Conservation (phyloP, 2,113 vertebrate genomes). For the Vidua chalybeata region DNA sequence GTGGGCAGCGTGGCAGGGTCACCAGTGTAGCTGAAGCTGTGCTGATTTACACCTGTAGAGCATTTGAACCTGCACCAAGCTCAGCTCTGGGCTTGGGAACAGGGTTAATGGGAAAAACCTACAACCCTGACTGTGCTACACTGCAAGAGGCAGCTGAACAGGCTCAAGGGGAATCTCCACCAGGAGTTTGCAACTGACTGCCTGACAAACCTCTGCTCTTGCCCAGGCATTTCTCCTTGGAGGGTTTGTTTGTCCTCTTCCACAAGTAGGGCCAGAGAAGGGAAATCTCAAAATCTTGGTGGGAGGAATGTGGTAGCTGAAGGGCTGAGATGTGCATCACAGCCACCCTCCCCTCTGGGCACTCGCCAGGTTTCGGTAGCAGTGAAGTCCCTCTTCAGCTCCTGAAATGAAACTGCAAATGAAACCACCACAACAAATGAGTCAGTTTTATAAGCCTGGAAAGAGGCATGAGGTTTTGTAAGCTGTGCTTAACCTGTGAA, state of each 20-base stretch:
- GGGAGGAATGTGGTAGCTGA: neutral
- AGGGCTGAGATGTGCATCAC: neutral
- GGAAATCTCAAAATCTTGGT: neutral
- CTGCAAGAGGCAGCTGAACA: neutral
- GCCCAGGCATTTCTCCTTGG: neutral
- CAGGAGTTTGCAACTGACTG: fast-evolving
- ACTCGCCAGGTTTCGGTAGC: neutral
- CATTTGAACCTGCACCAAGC: fast-evolving
- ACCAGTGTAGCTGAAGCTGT: neutral
- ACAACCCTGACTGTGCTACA: neutral
- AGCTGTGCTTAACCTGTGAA: neutral
- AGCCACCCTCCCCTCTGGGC: neutral
- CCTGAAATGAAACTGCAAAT: neutral
- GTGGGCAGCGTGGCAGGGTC: fast-evolving
- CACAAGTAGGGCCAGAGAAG: neutral
- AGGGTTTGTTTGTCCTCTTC: neutral
- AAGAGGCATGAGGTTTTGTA: neutral
- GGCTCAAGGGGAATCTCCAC: neutral
- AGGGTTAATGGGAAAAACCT: neutral
- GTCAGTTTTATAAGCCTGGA: neutral
- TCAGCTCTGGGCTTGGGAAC: neutral
- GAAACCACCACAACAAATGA: neutral
- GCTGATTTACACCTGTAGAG: neutral
- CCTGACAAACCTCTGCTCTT: neutral
- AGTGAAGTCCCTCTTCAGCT: neutral